phyloP scores from a whole-genome alignment of 1,140 invertebrate species.

The Mylabris phalerata region DNA sequence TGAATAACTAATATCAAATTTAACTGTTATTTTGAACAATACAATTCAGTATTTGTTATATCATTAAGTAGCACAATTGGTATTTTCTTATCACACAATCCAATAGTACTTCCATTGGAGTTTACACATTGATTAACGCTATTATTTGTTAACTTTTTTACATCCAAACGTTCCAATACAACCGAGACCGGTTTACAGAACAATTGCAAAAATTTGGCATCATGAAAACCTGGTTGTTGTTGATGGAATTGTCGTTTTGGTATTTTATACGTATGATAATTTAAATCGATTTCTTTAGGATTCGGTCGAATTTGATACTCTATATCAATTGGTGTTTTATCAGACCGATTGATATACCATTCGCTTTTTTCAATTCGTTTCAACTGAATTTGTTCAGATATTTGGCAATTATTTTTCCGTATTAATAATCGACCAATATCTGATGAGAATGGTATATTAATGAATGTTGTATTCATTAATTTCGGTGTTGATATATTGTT shows the following conservation, averaged over 20 bases:
- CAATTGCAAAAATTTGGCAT: neutral
- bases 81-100: too few species aligned
- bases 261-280: constrained; percentile 22
- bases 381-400: neutral
- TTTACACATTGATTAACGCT: too few species aligned
- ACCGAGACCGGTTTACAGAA: constrained; percentile 23
- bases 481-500: too few species aligned
- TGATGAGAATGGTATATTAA: constrained; percentile 7
- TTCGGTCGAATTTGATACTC: too few species aligned
- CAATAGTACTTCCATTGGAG: too few species aligned
- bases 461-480: too few species aligned
- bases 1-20: too few species aligned
- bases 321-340: too few species aligned
- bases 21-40: too few species aligned
- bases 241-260: constrained; percentile 27
- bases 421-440: constrained; percentile 6
- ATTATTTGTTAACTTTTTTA: constrained; percentile 4
- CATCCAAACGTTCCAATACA: constrained; percentile 14
- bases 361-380: constrained; percentile 1
- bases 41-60: too few species aligned
- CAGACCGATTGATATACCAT: constrained; percentile 4
- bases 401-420: neutral
- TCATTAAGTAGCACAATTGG: too few species aligned
- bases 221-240: neutral
- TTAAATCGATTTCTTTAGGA: too few species aligned